Base-by-base conservation (phyloP, 1,140 invertebrate genomes). In the Centruroides sculpturatus region DNA sequence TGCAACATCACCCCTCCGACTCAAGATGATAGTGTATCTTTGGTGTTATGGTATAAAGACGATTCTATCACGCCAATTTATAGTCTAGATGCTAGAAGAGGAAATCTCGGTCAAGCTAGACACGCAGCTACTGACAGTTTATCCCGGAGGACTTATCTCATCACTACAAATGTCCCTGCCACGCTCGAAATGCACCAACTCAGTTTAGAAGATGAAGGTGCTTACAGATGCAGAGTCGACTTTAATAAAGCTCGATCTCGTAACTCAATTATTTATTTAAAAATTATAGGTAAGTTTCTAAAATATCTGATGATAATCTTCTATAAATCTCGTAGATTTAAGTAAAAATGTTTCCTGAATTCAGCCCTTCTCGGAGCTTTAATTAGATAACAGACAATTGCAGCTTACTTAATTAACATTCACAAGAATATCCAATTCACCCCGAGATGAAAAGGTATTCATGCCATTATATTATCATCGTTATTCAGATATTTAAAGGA, bases 191-290 rank as follows among this genome's bases (percentile, higher is more conserved):
- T 70, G 34, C 59, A 69, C 35, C 59, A 59, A 11, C 52, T 65
- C 1, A 52, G 59, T 13, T 35, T 62, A 9, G 76, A 79, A 83
- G 66, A 93, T 70, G 86, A 83, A 73, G 80, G 87, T 7, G 77
- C 89, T 52, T 94, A 92, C 73, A 79, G 89, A 67, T 93, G 90
- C 74, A 79, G 91, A 47, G 89, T 92, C 9, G 89, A 92, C 73
- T 93, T 92, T 75, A 83, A 85, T 70, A 81, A 85, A 65, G 88
- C 86, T 10, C 88, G 91, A 73, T 92, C 89, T 1, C 79, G 63
- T 47, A 66, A 69, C 53, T 62, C 68, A 50, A 49, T 66, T 6
- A 59, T 69, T 2, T 41, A 48, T 51, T 52, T 69, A 3, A 65
- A 66, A 61, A 67, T 69, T 48, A 65, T 69, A 41, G 64, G 67